phyloP scores from a whole-genome alignment of 2,888 invertebrate species.

The Aphrophora alni region DNA sequence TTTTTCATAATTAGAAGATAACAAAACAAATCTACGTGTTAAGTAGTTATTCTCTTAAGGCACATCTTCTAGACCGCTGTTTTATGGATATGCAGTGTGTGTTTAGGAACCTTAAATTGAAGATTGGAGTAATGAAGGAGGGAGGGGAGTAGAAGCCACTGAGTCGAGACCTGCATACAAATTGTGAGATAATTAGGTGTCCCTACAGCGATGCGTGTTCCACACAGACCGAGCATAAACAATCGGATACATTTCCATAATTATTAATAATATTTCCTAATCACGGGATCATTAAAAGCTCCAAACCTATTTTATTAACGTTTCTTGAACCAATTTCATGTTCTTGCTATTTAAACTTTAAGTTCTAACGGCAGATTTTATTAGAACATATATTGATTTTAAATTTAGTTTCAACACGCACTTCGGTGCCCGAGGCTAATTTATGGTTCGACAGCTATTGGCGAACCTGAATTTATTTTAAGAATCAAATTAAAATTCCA shows the following conservation, averaged over 20 bases:
- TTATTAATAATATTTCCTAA: slow-evolving; percentile 9
- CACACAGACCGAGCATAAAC: not conserved
- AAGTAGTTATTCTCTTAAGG: not conserved
- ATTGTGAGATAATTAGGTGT: slow-evolving; percentile 9
- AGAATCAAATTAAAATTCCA: not conserved
- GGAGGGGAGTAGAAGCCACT: not conserved
- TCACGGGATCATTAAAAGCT: slow-evolving; percentile 2
- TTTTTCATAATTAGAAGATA: slow-evolving; percentile 3
- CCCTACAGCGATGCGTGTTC: slow-evolving; percentile 9
- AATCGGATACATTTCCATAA: not conserved
- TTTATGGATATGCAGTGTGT: not conserved
- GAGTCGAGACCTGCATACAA: slow-evolving; percentile 6
- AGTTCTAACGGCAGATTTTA: slow-evolving; percentile 2
- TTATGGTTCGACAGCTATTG: not conserved
- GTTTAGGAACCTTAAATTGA: slow-evolving; percentile 6
- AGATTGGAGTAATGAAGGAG: slow-evolving; percentile 4
- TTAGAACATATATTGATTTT: not conserved
- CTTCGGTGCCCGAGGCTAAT: not conserved
- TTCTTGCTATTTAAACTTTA: not conserved
- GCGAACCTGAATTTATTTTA: not conserved
- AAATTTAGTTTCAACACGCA: not conserved
- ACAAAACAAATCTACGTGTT: not conserved
- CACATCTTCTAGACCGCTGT: not conserved
- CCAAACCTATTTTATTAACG: slow-evolving; percentile 9
- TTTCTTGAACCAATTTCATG: slow-evolving; percentile 6